Percentiles rank a stretch among this genome's conserved stretches.
Evolutionary conservation across 2,113 vertebrate species (phyloP).

Genomic region (Urocynchramus pylzowi): DNA sequence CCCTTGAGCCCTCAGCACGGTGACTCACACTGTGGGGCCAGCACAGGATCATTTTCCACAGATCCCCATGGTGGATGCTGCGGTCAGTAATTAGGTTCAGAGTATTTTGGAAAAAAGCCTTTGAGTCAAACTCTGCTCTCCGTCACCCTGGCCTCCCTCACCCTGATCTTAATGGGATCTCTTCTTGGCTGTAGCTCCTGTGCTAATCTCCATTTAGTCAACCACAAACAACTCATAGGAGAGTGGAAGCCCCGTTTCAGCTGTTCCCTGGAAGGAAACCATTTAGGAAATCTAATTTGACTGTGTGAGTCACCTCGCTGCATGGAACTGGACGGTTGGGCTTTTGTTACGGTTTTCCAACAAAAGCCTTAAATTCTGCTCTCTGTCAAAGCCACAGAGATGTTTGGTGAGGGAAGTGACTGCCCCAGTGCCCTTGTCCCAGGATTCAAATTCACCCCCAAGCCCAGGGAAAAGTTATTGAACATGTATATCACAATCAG

Average conservation of each 20-base stretch:
- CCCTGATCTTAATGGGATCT: conserved; percentile 51
- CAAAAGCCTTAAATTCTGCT: not conserved
- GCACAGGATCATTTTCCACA: not conserved
- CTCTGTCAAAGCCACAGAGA: not conserved
- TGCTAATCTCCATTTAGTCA: conserved; percentile 13
- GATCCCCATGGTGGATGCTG: not conserved
- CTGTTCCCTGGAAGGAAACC: conserved; percentile 39
- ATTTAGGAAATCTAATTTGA: conserved; percentile 23
- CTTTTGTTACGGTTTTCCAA: not conserved
- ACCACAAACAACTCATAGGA: conserved; percentile 41
- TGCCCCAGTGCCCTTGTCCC: not conserved
- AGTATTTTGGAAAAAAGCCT: not conserved
- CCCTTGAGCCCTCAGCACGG: not conserved
- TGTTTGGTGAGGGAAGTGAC: not conserved
- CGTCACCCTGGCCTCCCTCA: not conserved
- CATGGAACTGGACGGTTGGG: not conserved
- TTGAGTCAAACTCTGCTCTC: not conserved
- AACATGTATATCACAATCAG: not conserved
- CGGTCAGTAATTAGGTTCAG: not conserved
- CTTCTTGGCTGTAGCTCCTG: conserved; percentile 20
- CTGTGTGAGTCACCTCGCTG: not conserved
- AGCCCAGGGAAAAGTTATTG: not conserved
- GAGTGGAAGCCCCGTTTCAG: conserved; percentile 43
- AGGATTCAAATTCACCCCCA: not conserved
- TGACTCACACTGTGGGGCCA: not conserved